Evolutionary conservation across 1,140 invertebrate genomes (phyloP).

Genomic region (Antheraea pernyi): DNA sequence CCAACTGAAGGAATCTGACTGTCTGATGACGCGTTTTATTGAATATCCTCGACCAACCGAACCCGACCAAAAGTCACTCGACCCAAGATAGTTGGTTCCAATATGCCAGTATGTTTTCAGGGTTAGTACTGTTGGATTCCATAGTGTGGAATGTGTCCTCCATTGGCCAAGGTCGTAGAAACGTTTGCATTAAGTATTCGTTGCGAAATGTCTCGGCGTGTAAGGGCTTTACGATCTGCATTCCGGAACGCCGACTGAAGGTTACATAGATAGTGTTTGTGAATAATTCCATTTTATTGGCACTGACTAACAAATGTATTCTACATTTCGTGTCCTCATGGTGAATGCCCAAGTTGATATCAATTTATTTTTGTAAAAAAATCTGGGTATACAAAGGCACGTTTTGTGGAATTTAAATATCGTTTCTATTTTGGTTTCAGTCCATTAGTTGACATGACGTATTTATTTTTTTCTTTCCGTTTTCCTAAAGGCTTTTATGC

Average conservation of each 20-base stretch:
- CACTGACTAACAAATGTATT: not conserved
- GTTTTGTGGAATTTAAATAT: too few species aligned
- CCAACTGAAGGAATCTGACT: not conserved
- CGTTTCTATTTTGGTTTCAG: too few species aligned
- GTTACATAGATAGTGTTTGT: not conserved
- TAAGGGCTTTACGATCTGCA: conserved; percentile 3
- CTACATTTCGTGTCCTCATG: not conserved
- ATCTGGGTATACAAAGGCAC: too few species aligned
- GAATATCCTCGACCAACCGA: not conserved
- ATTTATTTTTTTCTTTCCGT: too few species aligned
- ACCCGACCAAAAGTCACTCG: too few species aligned
- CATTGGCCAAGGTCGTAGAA: conserved; percentile 6
- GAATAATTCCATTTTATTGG: not conserved
- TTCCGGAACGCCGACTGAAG: not conserved
- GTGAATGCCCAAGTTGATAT: too few species aligned
- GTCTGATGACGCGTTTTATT: not conserved
- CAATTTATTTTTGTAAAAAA: too few species aligned
- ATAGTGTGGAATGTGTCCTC: conserved; percentile 24
- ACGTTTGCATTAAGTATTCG: too few species aligned
- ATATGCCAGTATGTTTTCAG: conserved; percentile 26
- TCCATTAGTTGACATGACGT: too few species aligned
- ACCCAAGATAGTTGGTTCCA: conserved; percentile 4
- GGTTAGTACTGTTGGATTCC: conserved; percentile 18
- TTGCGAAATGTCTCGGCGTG: not conserved
- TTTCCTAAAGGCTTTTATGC: too few species aligned